These are phyloP conservation scores for Suncus etruscus DNA, from an alignment of 2,113 vertebrate species.

Conservation along the genomic window DNA sequence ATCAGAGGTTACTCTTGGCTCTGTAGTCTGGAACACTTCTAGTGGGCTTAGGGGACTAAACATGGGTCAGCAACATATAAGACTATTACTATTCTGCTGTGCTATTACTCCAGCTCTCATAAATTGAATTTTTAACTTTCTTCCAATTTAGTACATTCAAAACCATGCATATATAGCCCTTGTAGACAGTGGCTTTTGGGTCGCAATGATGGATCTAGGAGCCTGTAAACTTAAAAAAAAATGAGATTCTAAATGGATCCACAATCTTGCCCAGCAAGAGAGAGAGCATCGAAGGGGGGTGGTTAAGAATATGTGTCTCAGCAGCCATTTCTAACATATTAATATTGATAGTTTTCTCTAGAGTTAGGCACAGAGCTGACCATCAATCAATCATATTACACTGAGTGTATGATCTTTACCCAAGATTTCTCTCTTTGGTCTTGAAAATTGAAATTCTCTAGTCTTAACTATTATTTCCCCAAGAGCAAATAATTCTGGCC, in stretches of 20 bases:
- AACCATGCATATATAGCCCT: background rate
- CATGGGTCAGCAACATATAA: too few species aligned
- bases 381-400: background rate
- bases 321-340: background rate
- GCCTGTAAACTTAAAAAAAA: background rate
- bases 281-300: too few species aligned
- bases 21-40: too few species aligned
- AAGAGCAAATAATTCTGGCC: conserved; percentile 32
- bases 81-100: too few species aligned
- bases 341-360: background rate
- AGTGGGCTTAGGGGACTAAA: too few species aligned
- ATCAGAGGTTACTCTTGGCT: too few species aligned
- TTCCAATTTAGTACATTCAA: conserved; percentile 43
- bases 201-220: background rate
- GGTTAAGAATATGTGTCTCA: background rate
- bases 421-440: background rate
- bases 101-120: too few species aligned
- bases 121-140: background rate
- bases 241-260: background rate
- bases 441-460: background rate
- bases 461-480: background rate
- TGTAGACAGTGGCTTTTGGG: background rate
- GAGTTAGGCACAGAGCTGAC: background rate
- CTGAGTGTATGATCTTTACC: background rate
- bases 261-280: background rate